phyloP scores from a whole-genome alignment of 2,797 vertebrate genomes.

The Decapterus maruadsi region DNA sequence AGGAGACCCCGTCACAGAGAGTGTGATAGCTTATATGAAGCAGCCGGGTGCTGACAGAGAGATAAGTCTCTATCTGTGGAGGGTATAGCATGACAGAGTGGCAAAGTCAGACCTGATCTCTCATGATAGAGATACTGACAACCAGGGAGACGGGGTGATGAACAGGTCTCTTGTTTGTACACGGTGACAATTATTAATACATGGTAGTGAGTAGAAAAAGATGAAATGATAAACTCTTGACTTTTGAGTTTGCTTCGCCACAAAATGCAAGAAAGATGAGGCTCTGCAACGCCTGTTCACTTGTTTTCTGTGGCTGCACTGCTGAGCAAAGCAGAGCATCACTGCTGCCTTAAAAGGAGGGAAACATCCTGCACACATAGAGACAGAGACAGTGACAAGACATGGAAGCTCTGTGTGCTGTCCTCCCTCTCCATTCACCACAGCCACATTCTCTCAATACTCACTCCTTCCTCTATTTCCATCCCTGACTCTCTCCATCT shows the following conservation, averaged over 20 bases:
- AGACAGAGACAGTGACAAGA: slow-evolving; percentile 66
- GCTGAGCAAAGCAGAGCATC: slow-evolving; percentile 65
- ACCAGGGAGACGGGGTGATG: slow-evolving; percentile 19
- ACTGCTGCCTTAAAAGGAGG: slow-evolving; percentile 83
- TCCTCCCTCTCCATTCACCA: slow-evolving; percentile 41
- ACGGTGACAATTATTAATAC: neutral
- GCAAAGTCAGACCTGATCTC: slow-evolving; percentile 38
- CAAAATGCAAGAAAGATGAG: neutral
- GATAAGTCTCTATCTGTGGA: slow-evolving; percentile 64
- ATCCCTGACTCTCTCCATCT: slow-evolving; percentile 31
- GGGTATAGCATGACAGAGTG: slow-evolving; percentile 51
- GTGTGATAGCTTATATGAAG: slow-evolving; percentile 59
- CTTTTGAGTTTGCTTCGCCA: neutral
- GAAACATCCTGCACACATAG: slow-evolving; percentile 61
- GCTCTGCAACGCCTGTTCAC: slow-evolving; percentile 33
- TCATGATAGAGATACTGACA: slow-evolving; percentile 29
- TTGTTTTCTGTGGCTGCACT: slow-evolving; percentile 53
- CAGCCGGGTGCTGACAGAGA: slow-evolving; percentile 74
- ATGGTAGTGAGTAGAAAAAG: neutral
- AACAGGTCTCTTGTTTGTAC: neutral
- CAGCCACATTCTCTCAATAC: slow-evolving; percentile 36
- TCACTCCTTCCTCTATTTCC: slow-evolving; percentile 36
- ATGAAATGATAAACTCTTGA: slow-evolving; percentile 9
- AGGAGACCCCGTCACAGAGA: slow-evolving; percentile 54
- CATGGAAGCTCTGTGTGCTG: slow-evolving; percentile 45